A percentile compares a stretch with the other conserved stretches of the same genome.
Evolutionary conservation across 2,888 invertebrate genomes (phyloP).

Genomic region (Mythimna lalbum): DNA sequence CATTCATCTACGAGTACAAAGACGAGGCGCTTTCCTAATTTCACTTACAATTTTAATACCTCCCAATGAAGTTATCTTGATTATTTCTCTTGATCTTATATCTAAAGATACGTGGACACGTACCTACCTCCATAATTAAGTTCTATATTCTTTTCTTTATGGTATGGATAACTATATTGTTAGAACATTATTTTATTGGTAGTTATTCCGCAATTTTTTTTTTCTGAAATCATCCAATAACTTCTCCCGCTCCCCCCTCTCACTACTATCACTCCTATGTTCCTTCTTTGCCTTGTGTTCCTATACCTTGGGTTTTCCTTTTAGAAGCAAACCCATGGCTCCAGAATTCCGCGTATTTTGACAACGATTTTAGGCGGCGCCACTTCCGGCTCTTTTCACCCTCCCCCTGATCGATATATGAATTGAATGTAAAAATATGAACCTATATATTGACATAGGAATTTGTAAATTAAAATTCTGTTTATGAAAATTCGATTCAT

Average conservation of each 20-base stretch:
- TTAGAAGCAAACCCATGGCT: too few species aligned
- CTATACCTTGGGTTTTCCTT: too few species aligned
- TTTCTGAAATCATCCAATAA: too few species aligned
- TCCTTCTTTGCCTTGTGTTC: too few species aligned
- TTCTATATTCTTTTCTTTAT: neutral
- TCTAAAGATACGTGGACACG: too few species aligned
- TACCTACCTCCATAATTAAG: neutral
- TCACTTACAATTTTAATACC: neutral
- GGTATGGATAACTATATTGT: neutral
- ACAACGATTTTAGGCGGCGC: neutral
- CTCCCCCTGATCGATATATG: neutral
- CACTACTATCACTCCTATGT: too few species aligned
- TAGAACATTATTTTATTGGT: neutral
- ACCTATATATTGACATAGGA: neutral
- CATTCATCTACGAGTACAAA: too few species aligned
- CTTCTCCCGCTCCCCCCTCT: too few species aligned
- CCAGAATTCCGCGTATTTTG: neutral
- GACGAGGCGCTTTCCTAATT: neutral
- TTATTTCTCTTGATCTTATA: too few species aligned
- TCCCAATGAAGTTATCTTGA: neutral
- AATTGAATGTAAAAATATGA: neutral
- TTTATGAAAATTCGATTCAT: too few species aligned
- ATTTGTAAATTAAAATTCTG: too few species aligned
- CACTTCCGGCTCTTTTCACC: neutral
- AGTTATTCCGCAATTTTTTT: too few species aligned